A percentile compares a stretch with the other conserved stretches of the same genome.
These are phyloP conservation scores for Pachydiplax longipennis DNA, from an alignment of 2,888 invertebrate genomes.

Conservation along the genomic window DNA sequence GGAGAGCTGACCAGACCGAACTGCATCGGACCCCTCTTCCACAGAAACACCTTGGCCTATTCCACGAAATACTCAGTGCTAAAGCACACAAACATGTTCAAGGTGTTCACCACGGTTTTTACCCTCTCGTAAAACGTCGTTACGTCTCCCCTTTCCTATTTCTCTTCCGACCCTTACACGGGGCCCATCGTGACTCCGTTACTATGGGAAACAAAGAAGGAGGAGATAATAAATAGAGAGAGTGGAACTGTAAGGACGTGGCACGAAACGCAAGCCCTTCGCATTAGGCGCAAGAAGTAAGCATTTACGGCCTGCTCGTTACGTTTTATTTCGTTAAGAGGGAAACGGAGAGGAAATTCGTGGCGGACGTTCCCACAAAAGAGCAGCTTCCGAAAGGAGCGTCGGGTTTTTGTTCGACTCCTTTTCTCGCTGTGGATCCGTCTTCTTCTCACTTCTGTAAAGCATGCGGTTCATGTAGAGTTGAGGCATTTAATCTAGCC, in stretches of 20 bases:
- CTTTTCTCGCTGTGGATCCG: no score
- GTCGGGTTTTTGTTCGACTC: no score
- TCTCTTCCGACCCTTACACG: not conserved
- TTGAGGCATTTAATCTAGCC: no score
- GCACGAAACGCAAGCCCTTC: not conserved
- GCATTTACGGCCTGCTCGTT: slow-evolving; percentile 31
- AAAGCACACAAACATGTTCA: not conserved
- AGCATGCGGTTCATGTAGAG: no score
- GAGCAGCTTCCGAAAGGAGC: not conserved
- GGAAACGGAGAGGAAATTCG: not conserved
- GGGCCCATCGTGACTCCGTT: not conserved
- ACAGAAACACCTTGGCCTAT: not conserved
- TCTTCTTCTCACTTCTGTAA: no score
- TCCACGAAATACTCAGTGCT: not conserved
- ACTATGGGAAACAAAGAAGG: not conserved
- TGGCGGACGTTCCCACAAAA: not conserved
- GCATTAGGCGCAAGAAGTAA: slow-evolving; percentile 14
- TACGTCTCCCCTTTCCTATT: not conserved
- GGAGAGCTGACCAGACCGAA: not conserved
- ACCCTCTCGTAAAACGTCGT: slow-evolving; percentile 17
- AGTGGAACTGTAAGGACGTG: not conserved
- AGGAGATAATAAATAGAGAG: no score
- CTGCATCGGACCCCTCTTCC: not conserved
- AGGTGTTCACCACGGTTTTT: slow-evolving; percentile 1
- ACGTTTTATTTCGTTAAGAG: not conserved